Evolutionary conservation across 2,888 invertebrate genomes (phyloP).

Genomic region (Cheilosia variabilis): DNA sequence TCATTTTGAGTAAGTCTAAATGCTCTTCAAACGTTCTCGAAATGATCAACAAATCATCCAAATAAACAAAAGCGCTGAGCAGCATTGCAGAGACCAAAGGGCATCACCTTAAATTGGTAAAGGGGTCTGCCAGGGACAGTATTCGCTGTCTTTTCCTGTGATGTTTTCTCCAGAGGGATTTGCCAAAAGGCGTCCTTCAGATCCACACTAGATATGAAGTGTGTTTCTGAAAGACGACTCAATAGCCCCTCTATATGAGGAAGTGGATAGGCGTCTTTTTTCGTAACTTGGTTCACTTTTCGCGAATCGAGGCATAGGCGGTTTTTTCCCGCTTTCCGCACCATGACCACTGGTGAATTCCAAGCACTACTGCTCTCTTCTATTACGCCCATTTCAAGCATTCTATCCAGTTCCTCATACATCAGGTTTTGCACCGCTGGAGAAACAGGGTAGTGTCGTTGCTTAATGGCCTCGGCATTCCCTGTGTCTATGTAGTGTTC

Average conservation of each 20-base stretch:
- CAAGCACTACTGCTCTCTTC: no score
- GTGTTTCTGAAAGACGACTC: slow-evolving; percentile 40
- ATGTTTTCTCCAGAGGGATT: slow-evolving; percentile 10
- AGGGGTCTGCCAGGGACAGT: no score
- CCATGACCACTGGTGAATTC: neutral
- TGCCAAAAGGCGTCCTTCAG: slow-evolving; percentile 23
- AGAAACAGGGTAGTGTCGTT: slow-evolving; percentile 56
- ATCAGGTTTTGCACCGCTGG: slow-evolving; percentile 38
- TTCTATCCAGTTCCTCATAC: no score
- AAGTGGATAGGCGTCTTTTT: neutral
- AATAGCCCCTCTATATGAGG: neutral
- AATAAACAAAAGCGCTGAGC: no score
- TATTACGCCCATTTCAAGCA: no score
- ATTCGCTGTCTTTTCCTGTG: slow-evolving; percentile 10
- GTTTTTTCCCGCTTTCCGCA: slow-evolving; percentile 2
- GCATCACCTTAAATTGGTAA: no score
- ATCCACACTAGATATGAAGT: neutral
- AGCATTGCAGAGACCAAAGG: no score
- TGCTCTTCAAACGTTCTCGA: no score
- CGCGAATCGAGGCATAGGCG: neutral
- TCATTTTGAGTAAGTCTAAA: neutral
- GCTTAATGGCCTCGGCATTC: slow-evolving; percentile 22
- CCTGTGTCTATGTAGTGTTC: slow-evolving; percentile 41
- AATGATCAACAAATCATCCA: no score
- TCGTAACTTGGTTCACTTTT: neutral